Evolutionary conservation across 2,797 vertebrate species (phyloP), one percentile per base, ranked within the genome.

Genomic region (Spea hammondii): DNA sequence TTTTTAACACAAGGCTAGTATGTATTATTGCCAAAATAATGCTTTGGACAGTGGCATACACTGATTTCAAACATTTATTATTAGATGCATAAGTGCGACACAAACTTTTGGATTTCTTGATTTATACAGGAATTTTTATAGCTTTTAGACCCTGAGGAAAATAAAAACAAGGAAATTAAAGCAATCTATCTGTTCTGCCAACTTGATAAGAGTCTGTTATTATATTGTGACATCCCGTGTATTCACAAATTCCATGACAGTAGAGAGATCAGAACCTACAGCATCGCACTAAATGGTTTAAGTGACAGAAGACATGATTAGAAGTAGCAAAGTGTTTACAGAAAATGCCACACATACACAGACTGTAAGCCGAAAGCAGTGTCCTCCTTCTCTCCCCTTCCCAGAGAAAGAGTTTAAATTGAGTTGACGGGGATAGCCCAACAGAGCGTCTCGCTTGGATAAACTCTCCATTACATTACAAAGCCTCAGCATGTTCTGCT

Each of bases 381-480:
- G 71, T 55, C 64, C 49, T 6, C 17, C 11, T 46, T 12, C 57
- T 11, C 59, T 14, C 13, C 4, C 13, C 49, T 44, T 50, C 51
- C 14, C 48, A 51, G 55, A 65, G 50, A 4, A 13, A 47, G 57
- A 49, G 72, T 75, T 53, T 75, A 80, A 70, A 65, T 70, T 55
- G 74, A 54, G 74, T 72, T 72, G 79, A 77, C 9, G 68, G 65
- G 74, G 62, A 53, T 67, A 60, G 70, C 48, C 76, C 64, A 60
- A n/a, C 48, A 32, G 64, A 62, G 8, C 70, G 48, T 60, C 70
- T 68, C 44, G 70, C 79, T 69, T 11, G n/a, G 66, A 69, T 77
- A 82, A 82, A 67, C 65, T 77, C 65, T 70, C 79, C 75, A 82
- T 82, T 82, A 82, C 65, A n/a, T 72, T 77, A 73, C 74, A 74